Conservation (phyloP, 2,797 vertebrate species). For the Gambelia wislizenii region DNA sequence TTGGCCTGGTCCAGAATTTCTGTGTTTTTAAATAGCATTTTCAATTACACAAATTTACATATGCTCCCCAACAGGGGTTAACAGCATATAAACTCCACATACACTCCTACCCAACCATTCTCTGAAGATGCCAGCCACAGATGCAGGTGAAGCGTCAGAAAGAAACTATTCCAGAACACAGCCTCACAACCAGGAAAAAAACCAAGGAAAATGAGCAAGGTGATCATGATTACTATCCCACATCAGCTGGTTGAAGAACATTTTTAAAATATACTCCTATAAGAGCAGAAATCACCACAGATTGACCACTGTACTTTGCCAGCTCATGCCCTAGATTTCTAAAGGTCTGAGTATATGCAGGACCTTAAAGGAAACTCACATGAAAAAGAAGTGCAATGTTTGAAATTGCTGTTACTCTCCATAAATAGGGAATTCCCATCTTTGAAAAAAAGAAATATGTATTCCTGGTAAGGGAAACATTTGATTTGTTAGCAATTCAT, state of each 20-base stretch:
- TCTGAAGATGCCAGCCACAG: no score
- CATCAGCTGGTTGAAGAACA: not conserved
- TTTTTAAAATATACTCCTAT: not conserved
- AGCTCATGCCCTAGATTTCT: not conserved
- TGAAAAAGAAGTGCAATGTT: not conserved
- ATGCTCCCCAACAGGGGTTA: no score
- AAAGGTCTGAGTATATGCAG: not conserved
- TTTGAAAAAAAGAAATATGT: conserved; percentile 37
- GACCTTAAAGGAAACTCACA: not conserved
- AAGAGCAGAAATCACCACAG: not conserved
- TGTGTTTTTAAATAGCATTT: no score
- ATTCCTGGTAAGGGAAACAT: conserved; percentile 9
- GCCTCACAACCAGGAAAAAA: no score
- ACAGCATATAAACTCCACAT: no score
- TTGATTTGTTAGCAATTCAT: conserved; percentile 47
- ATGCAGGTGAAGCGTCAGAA: no score
- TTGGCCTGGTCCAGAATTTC: no score
- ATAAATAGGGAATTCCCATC: conserved; percentile 53
- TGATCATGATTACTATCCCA: not conserved
- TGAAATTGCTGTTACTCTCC: not conserved
- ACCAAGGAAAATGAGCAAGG: no score
- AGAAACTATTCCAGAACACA: no score
- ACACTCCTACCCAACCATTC: no score
- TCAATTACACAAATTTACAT: no score
- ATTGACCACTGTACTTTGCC: not conserved